Percentiles rank a stretch among this genome's conserved stretches.
phyloP scores from a whole-genome alignment of 2,888 invertebrate species.

The Aporophyla lueneburgensis region DNA sequence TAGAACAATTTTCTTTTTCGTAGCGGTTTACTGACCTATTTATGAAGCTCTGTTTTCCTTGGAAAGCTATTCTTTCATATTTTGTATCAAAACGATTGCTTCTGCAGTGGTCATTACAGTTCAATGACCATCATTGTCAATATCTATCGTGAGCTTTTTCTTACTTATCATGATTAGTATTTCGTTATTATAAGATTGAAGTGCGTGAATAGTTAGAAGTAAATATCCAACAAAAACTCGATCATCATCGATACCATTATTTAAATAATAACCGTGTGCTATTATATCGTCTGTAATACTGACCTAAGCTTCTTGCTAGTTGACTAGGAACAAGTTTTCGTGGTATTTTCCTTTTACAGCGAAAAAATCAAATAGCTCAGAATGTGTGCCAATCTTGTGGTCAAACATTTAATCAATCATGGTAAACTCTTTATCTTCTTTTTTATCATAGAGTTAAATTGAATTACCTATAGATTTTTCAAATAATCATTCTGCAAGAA shows the following conservation, averaged over 20 bases:
- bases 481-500: conserved; percentile 50
- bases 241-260: conserved; percentile 19
- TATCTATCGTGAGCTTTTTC: neutral
- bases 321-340: conserved; percentile 5
- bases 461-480: conserved; percentile 50
- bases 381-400: conserved; percentile 48
- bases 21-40: conserved; percentile 31
- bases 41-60: conserved; percentile 15
- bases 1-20: conserved; percentile 22
- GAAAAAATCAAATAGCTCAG: conserved; percentile 20
- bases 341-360: conserved; percentile 31
- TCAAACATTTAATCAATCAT: conserved; percentile 54
- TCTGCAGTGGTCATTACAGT: neutral
- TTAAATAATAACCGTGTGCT: conserved; percentile 16
- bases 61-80: conserved; percentile 12
- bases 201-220: neutral
- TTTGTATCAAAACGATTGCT: neutral
- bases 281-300: conserved; percentile 14
- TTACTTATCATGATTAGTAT: neutral
- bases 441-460: conserved; percentile 38
- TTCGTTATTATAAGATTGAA: conserved; percentile 6
- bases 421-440: conserved; percentile 37
- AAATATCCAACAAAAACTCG: conserved; percentile 16
- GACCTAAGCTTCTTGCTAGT: neutral
- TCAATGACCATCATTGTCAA: neutral